Conservation (phyloP, 2,888 invertebrate genomes). For the Entomobrya multifasciata region DNA sequence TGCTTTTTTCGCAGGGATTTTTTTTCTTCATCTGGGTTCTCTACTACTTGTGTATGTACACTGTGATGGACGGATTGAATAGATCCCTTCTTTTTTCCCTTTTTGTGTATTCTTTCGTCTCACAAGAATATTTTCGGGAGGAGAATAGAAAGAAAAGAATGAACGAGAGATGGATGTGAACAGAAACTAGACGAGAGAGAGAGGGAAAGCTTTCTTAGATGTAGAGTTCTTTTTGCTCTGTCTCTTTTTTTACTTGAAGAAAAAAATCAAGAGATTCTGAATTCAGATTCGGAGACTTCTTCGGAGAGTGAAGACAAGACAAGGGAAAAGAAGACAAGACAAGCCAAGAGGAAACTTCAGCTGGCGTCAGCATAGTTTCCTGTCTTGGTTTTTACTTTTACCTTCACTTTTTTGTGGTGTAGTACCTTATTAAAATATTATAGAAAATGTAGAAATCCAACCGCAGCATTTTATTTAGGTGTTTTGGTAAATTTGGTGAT, state of each 20-base stretch:
- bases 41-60: slow-evolving; percentile 49
- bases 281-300: slow-evolving; percentile 71
- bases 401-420: slow-evolving; percentile 22
- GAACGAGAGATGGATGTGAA: not conserved
- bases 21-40: slow-evolving; percentile 54
- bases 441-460: not conserved
- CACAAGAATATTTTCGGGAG: slow-evolving; percentile 42
- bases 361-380: slow-evolving; percentile 73
- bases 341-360: slow-evolving; percentile 71
- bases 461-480: too few relatives aligned
- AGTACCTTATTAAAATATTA: slow-evolving; percentile 43
- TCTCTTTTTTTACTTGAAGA: slow-evolving; percentile 46
- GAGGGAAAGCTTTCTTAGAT: slow-evolving; percentile 37
- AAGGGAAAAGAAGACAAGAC: slow-evolving; percentile 63
- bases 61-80: slow-evolving; percentile 65
- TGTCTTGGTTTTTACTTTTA: slow-evolving; percentile 61
- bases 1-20: slow-evolving; percentile 68
- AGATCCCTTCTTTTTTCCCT: slow-evolving; percentile 56
- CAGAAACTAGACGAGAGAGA: slow-evolving; percentile 3
- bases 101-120: slow-evolving; percentile 47
- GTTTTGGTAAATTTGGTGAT: too few relatives aligned
- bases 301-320: slow-evolving; percentile 71
- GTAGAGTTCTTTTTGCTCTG: not conserved
- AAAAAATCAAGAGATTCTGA: slow-evolving; percentile 62
- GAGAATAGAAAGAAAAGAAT: slow-evolving; percentile 29